Base-by-base conservation (phyloP, 2,797 vertebrate species). In the Enteromius paludinosus region DNA sequence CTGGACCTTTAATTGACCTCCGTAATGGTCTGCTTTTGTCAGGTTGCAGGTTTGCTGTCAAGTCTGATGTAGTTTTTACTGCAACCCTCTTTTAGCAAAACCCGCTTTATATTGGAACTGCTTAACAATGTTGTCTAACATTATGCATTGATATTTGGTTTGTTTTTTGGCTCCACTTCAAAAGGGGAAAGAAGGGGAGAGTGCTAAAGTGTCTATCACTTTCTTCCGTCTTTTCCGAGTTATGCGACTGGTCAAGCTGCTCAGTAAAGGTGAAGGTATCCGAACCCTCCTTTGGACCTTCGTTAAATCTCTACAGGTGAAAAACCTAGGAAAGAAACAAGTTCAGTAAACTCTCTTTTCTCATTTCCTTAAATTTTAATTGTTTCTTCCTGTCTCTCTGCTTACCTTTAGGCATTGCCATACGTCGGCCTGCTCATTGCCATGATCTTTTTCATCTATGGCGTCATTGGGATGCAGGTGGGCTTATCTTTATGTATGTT, bases 401-500 rank as follows among this genome's bases (percentile, higher is more conserved):
- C 28, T 28, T 25, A 81, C 5, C 74, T 33, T 83, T 88, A 99
- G 98, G 98, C 98, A 1, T 93, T 99, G 77, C 98, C 98, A 0
- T 99, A 99, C 0, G 98, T 99, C 2, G 98, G 97, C 72, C 96
- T 99, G 69, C 96, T 99, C 88, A 99, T 99, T 59, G 98, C 97
- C 71, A 97, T 99, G 98, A 94, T 99, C 83, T 99, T 99, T 93
- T 99, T 99, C 93, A 99, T 99, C 92, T 99, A 99, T 0, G 98
- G 98, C 0, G 98, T 99, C 85, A 97, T 99, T 2, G 98, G 98
- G 84, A 99, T 99, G 98, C 98, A 99, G 97, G 98, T 98, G 56
- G 4, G 82, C 65, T 76, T 4, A 68, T 52, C 10, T 78, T 79
- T 28, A 17, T 65, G 20, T 10, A 11, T 52, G 17, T 28, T 17